Evolutionary conservation across 2,797 vertebrate species (phyloP), one percentile per base, ranked within the genome.

Genomic region (Alosa sapidissima): DNA sequence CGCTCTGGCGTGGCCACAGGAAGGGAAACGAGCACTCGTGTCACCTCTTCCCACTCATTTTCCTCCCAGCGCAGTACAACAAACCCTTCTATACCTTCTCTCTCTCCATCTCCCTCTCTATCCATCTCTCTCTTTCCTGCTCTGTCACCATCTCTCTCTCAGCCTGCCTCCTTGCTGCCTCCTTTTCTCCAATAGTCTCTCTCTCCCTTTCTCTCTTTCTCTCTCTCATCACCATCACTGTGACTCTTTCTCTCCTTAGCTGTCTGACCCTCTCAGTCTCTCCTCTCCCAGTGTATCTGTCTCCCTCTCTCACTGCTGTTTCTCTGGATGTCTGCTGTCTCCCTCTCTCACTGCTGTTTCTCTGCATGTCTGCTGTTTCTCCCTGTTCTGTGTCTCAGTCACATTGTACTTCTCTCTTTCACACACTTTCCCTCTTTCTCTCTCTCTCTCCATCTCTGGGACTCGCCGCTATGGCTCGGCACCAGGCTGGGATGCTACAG

Each of bases 21-120:
- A 75, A 75, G 33, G 68, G 33, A 75, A 33, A 75, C 13, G 36
- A 75, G 33, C 14, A 4, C 14, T 75, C 3, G 13, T 5, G 68
- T 75, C 68, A 33, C 68, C 68, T 75, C 68, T 41, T 72, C 68
- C 68, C 68, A 75, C 68, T 45, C 68, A 19, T 41, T 41, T 75
- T 33, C 68, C 68, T 75, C 33, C 68, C 33, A 72, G 28, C 33
- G 13, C n/a, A 72, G 65, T 36, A 5, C 7, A 36, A 24, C 28
- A 28, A 24, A 75, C 10, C 14, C 10, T 28, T 75, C 68, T 19
- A 75, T 33, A 1, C 13, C 14, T 65, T 72, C 65, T 3, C 65
- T 72, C 65, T 14, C 28, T 11, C 28, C 2, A n/a, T 62, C 58
- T 24, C 19, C 9, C 62, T 33, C 28, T 33, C 62, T 36, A 7